Evolutionary conservation across 2,888 invertebrate species (phyloP).

Genomic region (Euproctis similis): DNA sequence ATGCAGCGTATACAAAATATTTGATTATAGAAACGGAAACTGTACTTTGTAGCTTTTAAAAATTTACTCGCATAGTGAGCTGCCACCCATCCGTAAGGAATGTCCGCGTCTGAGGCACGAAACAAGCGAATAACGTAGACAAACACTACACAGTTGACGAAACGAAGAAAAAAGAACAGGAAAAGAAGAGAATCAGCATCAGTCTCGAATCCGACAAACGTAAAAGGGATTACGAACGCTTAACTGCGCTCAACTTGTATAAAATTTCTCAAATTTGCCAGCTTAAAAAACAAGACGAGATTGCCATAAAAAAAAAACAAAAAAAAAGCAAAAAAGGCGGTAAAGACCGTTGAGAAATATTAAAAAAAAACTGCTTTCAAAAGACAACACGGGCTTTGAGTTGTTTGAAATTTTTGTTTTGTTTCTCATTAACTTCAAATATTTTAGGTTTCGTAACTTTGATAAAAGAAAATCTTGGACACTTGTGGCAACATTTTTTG

Average conservation of each 20-base stretch:
- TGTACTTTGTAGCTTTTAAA: constrained; percentile 47
- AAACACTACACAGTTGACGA: constrained; percentile 61
- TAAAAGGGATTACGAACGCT: constrained; percentile 72
- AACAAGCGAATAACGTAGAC: constrained; percentile 46
- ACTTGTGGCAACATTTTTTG: too few relatives aligned
- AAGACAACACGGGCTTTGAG: constrained; percentile 49
- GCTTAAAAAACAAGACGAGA: constrained; percentile 64
- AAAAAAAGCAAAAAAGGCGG: constrained; percentile 56
- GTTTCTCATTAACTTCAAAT: too few relatives aligned
- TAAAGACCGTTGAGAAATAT: constrained; percentile 66
- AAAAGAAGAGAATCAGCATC: too few relatives aligned
- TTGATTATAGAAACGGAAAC: constrained; percentile 29
- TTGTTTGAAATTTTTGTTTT: constrained; percentile 61
- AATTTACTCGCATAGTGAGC: constrained; percentile 63
- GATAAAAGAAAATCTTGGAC: too few relatives aligned
- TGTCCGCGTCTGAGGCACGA: constrained; percentile 30
- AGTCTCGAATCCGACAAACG: constrained; percentile 68
- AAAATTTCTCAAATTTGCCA: constrained; percentile 63
- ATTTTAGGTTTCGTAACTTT: too few relatives aligned
- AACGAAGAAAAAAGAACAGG: constrained; percentile 56
- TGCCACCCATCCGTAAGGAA: constrained; percentile 50
- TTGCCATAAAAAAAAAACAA: constrained; percentile 66
- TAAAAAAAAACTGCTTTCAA: constrained; percentile 71
- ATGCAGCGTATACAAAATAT: too few relatives aligned
- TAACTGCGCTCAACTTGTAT: constrained; percentile 69